phyloP scores from a whole-genome alignment of 2,113 vertebrate genomes.

The Prolemur simus region DNA sequence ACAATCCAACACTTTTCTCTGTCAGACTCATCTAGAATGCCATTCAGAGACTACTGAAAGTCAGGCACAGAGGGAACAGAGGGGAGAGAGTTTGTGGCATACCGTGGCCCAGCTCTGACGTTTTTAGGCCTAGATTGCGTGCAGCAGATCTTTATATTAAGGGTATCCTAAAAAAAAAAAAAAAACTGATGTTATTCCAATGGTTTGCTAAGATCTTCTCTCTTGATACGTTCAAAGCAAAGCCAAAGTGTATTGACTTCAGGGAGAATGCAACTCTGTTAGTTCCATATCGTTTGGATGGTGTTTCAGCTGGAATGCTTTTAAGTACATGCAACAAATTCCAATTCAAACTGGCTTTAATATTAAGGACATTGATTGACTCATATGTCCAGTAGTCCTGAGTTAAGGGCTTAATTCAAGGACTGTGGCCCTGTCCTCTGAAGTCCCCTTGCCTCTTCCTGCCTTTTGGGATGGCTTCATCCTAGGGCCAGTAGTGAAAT shows the following conservation, averaged over 20 bases:
- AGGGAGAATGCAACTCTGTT: not conserved
- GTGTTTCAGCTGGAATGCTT: not conserved
- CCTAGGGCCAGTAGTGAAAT: not conserved
- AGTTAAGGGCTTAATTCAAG: constrained; percentile 7
- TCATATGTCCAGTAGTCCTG: not conserved
- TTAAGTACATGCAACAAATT: not conserved
- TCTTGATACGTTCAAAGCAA: not conserved
- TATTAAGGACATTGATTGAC: not conserved
- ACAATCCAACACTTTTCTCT: not conserved
- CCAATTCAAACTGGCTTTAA: not conserved
- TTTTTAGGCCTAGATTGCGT: not conserved
- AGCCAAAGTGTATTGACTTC: not conserved
- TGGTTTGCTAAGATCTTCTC: constrained; percentile 14
- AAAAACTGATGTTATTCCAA: not conserved
- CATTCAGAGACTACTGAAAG: constrained; percentile 1
- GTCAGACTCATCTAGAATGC: not conserved
- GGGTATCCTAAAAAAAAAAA: constrained; percentile 5
- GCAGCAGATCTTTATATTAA: constrained; percentile 42
- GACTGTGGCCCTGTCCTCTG: not conserved
- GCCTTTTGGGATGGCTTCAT: not conserved
- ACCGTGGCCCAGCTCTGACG: not conserved
- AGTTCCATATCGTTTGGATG: not conserved
- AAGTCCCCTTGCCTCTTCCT: not conserved
- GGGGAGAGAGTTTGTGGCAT: not conserved
- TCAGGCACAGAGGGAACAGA: constrained; percentile 17